Base-by-base conservation (phyloP, 2,797 vertebrate species). In the Sebastes flavidus region DNA sequence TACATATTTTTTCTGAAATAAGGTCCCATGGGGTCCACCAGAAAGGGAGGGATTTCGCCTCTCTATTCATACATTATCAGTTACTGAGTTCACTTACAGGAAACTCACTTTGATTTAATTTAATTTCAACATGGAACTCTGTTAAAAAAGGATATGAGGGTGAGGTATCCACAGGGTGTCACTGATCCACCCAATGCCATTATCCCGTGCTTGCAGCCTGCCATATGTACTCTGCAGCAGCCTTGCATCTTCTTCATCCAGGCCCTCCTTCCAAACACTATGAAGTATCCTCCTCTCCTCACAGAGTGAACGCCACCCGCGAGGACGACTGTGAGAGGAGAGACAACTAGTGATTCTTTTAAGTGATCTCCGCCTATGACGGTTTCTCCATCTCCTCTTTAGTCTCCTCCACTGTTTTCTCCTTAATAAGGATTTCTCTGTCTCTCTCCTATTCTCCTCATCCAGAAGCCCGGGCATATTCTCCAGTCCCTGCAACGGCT, bases 81-180 rank as follows among this genome's bases (percentile, higher is more conserved):
- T 42, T 55, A 11, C 61, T 65, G 8, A 38, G 46, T n/a, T 46
- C 7, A 25, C 20, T 24, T n/a, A 54, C 6, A 14, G 22, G 58
- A 34, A 46, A 63, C 29, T 59, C 3, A 8, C 13, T 60, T 38
- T 36, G 20, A 62, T 65, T 1, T 52, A 2, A 36, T 71, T 62
- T 49, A 1, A 34, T 22, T 66, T 30, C 3, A 54, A 71, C 20
- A 25, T 70, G 4, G 77, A 62, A 36, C 49, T 65, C n/a, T 14
- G 12, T 27, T 74, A 6, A 80, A 94, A 94, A 97, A 99, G 97
- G 98, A 99, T 99, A 99, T 99, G 92, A 94, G 98, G 97, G 90
- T 99, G 98, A 90, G 96, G 96, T 38, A 97, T 96, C 98, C 98
- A 99, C 13, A 94, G 90, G 0, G 96, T 97, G 91, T 97, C 96